Base-by-base conservation (phyloP, 92 coral and sea anemone species). In the Paragorgia papillata region DNA sequence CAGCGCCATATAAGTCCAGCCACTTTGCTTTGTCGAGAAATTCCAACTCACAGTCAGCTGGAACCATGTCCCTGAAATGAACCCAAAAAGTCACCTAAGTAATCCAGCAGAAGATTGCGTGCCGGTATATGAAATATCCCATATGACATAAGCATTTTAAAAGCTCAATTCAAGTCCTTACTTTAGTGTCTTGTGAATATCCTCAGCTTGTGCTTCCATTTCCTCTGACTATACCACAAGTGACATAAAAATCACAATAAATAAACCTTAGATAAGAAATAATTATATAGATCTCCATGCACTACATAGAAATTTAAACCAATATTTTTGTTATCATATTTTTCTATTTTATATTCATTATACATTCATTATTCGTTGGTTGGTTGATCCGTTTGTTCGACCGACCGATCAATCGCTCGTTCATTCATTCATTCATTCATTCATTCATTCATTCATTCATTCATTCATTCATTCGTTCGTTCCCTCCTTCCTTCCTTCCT, bases 1-100 rank as follows among this genome's bases (percentile, higher is more conserved):
- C 98, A 25, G 92, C 98, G 35, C 98, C 98, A 69, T 94, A 94
- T 91, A 94, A 89, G 61, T 94, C 98, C 74, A 94, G 43, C 98
- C 98, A 94, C 71, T 94, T 94, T 26, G 89, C 82, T 82, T 91
- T 94, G 73, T 94, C 98, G 30, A 94, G 89, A 83, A 91, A 94
- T 94, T 91, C 92, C 58, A 88, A 69, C 85, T 94, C 98, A 57
- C 97, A 96, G 25, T 91, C 98, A 8, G 97, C 89, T 34, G 98
- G 98, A 64, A 94, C 98, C 76, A 93, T 81, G 28, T 79, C 88
- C 22, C 97, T 92, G 49, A 21, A 55, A 28, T 49, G n/a, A 59
- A 26, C 1, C 22, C 61, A 58, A n/a, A 30, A 21, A 32, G 37
- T 32, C 10, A 0, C 18, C 71, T 40, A 18, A 19, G 20, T 30